Evolutionary conservation across 2,113 vertebrate species (phyloP).

Genomic region (Petrocephalus zakoni): DNA sequence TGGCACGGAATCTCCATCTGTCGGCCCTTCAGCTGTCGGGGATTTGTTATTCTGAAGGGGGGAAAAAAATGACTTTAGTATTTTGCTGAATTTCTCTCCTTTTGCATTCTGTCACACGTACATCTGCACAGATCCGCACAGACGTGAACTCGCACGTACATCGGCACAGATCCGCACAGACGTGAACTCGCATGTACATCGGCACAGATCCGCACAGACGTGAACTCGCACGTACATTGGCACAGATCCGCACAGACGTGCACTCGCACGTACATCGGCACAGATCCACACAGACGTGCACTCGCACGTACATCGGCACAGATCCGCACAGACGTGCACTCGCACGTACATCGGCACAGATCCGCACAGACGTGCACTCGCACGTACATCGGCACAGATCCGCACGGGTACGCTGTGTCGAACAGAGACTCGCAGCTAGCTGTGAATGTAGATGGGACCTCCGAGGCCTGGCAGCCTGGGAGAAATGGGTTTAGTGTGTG

Average conservation of each 20-base stretch:
- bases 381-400: no score
- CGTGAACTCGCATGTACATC: neutral
- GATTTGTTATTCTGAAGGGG: conserved; percentile 36
- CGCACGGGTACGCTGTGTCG: neutral
- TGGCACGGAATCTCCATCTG: conserved; percentile 22
- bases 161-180: neutral
- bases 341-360: no score
- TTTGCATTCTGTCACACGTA: neutral
- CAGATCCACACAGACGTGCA: no score
- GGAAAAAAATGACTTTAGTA: conserved; percentile 33
- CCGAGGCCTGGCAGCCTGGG: neutral
- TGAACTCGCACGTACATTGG: no score
- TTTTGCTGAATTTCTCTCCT: conserved; percentile 42
- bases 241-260: neutral
- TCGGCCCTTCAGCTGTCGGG: conserved; percentile 37
- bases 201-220: no score
- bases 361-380: neutral
- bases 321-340: neutral
- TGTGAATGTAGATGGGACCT: neutral
- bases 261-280: no score
- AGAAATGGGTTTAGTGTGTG: neutral
- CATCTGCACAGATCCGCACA: neutral
- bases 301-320: no score
- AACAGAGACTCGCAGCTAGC: neutral
- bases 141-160: no score